phyloP scores from a whole-genome alignment of 2,797 vertebrate genomes.

The Phataginus tetradactyla region DNA sequence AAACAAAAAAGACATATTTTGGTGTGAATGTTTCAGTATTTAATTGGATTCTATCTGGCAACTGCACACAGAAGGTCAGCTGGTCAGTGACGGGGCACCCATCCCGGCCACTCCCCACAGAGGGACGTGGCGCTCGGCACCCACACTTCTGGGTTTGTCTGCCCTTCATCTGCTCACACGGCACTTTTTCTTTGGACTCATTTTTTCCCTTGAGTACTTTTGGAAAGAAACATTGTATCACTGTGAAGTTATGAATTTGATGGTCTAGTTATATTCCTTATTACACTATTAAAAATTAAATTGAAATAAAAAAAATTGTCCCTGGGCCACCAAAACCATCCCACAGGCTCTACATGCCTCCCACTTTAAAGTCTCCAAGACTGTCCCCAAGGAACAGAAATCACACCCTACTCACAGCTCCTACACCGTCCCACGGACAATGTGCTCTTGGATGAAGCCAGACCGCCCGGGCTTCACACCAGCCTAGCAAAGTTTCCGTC shows the following conservation, averaged over 20 bases:
- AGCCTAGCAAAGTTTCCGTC: too few species aligned
- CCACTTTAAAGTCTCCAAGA: accelerated
- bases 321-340: not conserved
- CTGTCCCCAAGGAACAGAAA: accelerated
- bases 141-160: not conserved
- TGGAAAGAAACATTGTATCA: not conserved
- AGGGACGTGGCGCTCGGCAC: accelerated
- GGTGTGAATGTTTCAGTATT: not conserved
- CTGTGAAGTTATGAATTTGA: not conserved
- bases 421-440: accelerated
- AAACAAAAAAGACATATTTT: not conserved
- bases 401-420: accelerated
- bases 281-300: not conserved
- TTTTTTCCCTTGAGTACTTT: not conserved
- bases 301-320: not conserved
- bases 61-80: not conserved
- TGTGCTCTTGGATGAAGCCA: accelerated
- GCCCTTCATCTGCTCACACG: too few species aligned
- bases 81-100: not conserved
- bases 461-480: not conserved
- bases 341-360: accelerated
- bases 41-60: not conserved
- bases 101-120: accelerated
- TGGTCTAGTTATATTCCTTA: not conserved
- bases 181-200: not conserved